Base-by-base conservation (phyloP, 2,797 vertebrate species). In the Pygocentrus nattereri region DNA sequence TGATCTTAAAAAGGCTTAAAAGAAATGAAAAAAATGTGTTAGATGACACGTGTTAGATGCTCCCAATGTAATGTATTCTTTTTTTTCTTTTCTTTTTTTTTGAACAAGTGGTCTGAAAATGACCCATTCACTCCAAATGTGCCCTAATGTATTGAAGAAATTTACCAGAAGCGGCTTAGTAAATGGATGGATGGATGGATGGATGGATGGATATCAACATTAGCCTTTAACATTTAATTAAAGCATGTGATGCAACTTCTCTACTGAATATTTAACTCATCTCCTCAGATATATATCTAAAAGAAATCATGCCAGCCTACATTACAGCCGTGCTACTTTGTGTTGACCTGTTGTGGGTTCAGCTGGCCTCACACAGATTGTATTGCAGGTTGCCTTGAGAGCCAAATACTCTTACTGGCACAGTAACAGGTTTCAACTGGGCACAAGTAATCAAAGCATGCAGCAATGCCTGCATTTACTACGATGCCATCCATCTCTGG, bases 371-470 rank as follows among this genome's bases (percentile, higher is more conserved):
- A 15, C 25, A 18, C 38, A 76, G 76, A 72, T 79, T 58, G 64
- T 61, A 76, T 82, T 85, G 49, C 83, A 52, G 1, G 52, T 65
- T 72, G 74, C 64, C n/a, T 4, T 50, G 38, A 79, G 13, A 65
- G 61, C 72, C 77, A 76, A 76, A 59, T 30, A 67, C 68, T 79
- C 73, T 82, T 4, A 19, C 19, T 69, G 76, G 64, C 71, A 25
- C 13, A 31, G 80, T 81, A 72, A 65, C 25, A 71, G 10, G 31
- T 54, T 64, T 73, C 47, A 41, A 44, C 34, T 23, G 49, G 69
- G 58, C 58, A 79, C 77, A 71, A 71, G 44, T 64, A 52, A 64
- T 79, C 78, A 79, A 54, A 67, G 34, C 64, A 67, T 34, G 31
- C 64, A 67, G 34, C 64, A 67, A 64, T 67, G 64, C 30, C 19